Evolutionary conservation across 2,113 vertebrate species (phyloP).

Genomic region (Calidris pygmaea): DNA sequence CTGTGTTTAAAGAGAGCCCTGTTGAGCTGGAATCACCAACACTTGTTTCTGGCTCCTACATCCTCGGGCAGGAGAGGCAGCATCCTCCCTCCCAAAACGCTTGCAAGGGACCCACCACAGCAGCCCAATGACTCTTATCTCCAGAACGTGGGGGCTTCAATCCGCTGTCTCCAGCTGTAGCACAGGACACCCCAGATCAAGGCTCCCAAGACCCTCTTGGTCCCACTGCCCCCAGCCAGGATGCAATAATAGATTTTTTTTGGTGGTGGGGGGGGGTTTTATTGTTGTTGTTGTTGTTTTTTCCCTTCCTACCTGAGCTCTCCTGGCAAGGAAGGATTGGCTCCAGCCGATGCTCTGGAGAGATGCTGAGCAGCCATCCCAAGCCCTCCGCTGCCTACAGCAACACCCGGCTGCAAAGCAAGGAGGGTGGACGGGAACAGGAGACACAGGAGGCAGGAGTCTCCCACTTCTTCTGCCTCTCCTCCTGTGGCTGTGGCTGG

Average conservation of each 20-base stretch:
- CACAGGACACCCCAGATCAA: not conserved
- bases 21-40: not conserved
- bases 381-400: not conserved
- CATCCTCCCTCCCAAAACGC: not conserved
- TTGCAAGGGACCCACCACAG: fast-evolving
- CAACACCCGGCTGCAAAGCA: not conserved
- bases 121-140: not conserved
- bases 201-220: not conserved
- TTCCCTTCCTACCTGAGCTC: not conserved
- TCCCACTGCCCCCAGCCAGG: not conserved
- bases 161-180: not conserved
- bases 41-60: not conserved
- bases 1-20: not conserved
- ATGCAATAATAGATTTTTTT: not conserved
- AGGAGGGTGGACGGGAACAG: not conserved
- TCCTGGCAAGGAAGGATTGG: not conserved
- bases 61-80: not conserved
- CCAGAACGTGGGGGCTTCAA: not conserved
- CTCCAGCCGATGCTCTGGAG: not conserved
- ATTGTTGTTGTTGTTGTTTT: not conserved
- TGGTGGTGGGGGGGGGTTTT: not conserved
- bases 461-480: not conserved
- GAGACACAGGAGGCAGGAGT: fast-evolving
- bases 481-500: not conserved
- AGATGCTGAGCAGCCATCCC: not conserved